A percentile compares a stretch with the other conserved stretches of the same genome.
phyloP scores from a whole-genome alignment of 2,888 invertebrate species.

The Campaea margaritaria region DNA sequence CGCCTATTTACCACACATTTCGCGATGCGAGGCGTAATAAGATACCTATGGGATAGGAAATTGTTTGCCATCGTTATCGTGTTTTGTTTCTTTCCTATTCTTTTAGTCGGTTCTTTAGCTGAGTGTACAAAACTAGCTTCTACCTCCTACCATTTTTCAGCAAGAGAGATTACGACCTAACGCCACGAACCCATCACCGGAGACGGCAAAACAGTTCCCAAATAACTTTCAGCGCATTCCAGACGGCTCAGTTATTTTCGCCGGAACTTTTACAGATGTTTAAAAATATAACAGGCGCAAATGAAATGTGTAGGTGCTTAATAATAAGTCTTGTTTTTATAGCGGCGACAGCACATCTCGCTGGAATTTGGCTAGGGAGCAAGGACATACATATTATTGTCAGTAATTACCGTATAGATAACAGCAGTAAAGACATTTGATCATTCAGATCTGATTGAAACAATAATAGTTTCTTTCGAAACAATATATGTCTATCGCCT shows the following conservation, averaged over 20 bases:
- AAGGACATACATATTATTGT: conserved; percentile 61
- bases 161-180: background rate
- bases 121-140: background rate
- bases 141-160: background rate
- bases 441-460: too few species aligned
- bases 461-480: too few species aligned
- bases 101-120: too few species aligned
- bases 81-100: too few species aligned
- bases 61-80: too few species aligned
- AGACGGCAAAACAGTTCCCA: conserved; percentile 20
- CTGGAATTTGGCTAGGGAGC: conserved; percentile 69
- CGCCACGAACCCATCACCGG: background rate
- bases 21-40: too few species aligned
- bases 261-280: conserved; percentile 41
- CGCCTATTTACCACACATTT: too few species aligned
- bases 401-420: conserved; percentile 24
- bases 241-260: conserved; percentile 40
- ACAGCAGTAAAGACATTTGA: background rate
- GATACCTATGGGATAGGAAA: too few species aligned
- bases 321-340: conserved; percentile 55
- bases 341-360: conserved; percentile 54
- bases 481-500: too few species aligned
- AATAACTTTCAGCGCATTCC: conserved; percentile 40
- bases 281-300: conserved; percentile 34
- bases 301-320: conserved; percentile 55